A percentile compares a stretch with the other conserved stretches of the same genome.
Conservation (phyloP, 2,797 vertebrate species). For the Cercopithecus neglectus region DNA sequence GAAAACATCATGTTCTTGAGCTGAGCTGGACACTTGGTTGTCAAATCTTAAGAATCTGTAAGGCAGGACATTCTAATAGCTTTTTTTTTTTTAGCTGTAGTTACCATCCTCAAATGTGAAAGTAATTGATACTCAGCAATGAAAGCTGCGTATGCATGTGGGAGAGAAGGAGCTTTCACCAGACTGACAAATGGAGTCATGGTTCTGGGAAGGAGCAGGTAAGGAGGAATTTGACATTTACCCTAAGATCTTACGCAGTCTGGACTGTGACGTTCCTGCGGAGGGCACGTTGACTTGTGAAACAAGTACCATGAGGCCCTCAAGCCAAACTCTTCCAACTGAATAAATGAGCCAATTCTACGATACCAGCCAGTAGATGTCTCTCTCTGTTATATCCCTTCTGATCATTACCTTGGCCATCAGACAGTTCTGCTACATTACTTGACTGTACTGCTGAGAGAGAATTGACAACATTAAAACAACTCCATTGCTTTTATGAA, state of each 20-base stretch:
- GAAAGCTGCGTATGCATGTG: not conserved
- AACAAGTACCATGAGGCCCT: constrained; percentile 27
- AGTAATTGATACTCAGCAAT: not conserved
- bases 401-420: constrained; percentile 69
- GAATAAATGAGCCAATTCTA: constrained; percentile 63
- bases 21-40: not conserved
- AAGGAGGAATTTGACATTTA: not conserved
- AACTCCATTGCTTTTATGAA: constrained; percentile 75
- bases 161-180: not conserved
- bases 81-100: not conserved
- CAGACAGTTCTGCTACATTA: constrained; percentile 71
- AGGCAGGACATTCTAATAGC: not conserved
- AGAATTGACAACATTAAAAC: constrained; percentile 65
- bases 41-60: not conserved
- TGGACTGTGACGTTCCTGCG: not conserved
- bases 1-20: not conserved
- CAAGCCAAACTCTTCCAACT: constrained; percentile 65
- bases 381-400: constrained; percentile 62
- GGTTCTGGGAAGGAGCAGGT: not conserved
- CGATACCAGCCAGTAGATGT: constrained; percentile 12
- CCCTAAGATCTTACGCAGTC: not conserved
- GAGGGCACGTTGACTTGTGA: not conserved
- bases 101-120: not conserved
- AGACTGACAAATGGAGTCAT: not conserved
- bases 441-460: constrained; percentile 65